Evolutionary conservation across 2,113 vertebrate genomes (phyloP), one percentile per base, ranked within the genome.

Genomic region (Oceanodroma tethys): DNA sequence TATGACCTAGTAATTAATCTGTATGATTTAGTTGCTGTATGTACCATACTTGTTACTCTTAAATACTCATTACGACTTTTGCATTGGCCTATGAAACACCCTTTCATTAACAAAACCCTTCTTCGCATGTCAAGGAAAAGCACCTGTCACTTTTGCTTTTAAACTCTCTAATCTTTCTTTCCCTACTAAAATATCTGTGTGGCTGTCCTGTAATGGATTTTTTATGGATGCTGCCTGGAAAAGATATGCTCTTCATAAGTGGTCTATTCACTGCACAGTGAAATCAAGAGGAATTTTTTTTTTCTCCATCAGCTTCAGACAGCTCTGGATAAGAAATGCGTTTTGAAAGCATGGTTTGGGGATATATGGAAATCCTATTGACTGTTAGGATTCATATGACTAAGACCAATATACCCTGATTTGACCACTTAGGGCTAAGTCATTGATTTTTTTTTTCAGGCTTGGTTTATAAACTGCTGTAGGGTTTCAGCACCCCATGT

Each of bases 361-460:
- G 55, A 75, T 91, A 42, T 29, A 80, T 42, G 81, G 79, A 90
- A 95, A 93, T 95, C 58, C 43, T 91, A 86, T 86, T 88, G 74
- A 86, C 52, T 74, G 32, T 79, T 58, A 40, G 53, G 56, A 86
- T 88, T 81, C 72, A 13, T 80, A 30, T 89, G 53, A 60, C n/a
- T 93, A 93, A 95, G 75, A 86, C 42, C 18, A 36, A 20, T 11
- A 80, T 29, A 63, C 23, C 42, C 48, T 70, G 74, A 56, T 55
- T 50, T 74, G 66, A 90, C 91, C 48, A 76, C 29, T 85, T 71
- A 71, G 53, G 56, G 38, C 65, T 72, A 90, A 84, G 40, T 27
- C 13, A 94, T 78, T 80, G 95, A 96, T 92, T 86, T 90, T 52
- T 84, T 88, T 84, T 88, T 91, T 25, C 59, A 63, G 4, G 5